A percentile compares a stretch with the other conserved stretches of the same genome.
phyloP scores from a whole-genome alignment of 2,888 invertebrate species.

The Encarsia formosa region DNA sequence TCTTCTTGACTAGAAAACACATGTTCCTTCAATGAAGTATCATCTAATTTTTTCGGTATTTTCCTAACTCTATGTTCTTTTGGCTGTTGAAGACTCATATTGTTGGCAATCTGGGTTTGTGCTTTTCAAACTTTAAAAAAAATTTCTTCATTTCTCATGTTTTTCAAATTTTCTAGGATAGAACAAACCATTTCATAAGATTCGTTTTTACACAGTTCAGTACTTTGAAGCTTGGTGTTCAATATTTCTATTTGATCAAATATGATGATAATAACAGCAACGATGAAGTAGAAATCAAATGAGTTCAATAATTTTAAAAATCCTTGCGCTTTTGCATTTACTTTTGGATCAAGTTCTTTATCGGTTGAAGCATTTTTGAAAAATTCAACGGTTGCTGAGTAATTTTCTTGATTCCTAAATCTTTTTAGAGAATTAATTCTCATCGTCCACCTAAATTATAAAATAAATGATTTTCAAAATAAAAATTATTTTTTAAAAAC shows the following conservation, averaged over 20 bases:
- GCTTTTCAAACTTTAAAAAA: neutral
- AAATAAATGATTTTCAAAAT: neutral
- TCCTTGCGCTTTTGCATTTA: constrained; percentile 22
- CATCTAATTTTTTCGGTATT: neutral
- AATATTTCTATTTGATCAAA: neutral
- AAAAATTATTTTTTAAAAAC: neutral
- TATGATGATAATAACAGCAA: neutral
- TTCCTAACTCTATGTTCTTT: neutral
- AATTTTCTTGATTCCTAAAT: constrained; percentile 20
- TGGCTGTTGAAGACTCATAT: neutral
- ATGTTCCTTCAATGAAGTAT: neutral
- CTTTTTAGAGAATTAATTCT: constrained; percentile 27
- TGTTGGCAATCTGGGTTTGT: neutral
- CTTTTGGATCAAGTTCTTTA: neutral
- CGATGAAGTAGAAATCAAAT: neutral
- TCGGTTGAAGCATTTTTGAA: constrained; percentile 9
- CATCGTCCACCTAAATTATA: constrained; percentile 19
- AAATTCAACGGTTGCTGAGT: constrained; percentile 14
- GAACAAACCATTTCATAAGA: neutral
- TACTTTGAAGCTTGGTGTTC: neutral
- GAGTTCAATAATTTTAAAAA: constrained; percentile 11
- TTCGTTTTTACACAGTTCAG: neutral
- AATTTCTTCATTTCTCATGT: neutral
- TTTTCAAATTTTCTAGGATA: neutral
- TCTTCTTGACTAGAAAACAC: neutral